Conservation (phyloP, 2,113 vertebrate species). For the Orthonyx spaldingii region DNA sequence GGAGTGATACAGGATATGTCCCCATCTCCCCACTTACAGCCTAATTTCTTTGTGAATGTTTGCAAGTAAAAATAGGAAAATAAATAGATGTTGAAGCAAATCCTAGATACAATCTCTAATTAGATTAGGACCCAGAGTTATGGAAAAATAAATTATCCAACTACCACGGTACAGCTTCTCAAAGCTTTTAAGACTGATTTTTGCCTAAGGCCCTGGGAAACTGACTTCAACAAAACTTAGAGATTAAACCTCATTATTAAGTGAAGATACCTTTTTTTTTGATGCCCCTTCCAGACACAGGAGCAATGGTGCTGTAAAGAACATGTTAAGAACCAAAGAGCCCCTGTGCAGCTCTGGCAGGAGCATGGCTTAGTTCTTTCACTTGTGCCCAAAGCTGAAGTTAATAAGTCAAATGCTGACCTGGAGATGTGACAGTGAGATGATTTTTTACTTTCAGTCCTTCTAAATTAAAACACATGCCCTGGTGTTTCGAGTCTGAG, state of each 20-base stretch:
- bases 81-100: neutral
- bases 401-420: constrained; percentile 3
- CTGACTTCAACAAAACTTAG: constrained; percentile 20
- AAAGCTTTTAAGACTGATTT: constrained; percentile 27
- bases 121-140: constrained; percentile 47
- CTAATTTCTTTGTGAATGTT: neutral
- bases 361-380: neutral
- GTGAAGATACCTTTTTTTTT: neutral
- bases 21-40: neutral
- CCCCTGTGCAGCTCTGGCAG: neutral
- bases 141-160: constrained; percentile 48
- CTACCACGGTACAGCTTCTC: neutral
- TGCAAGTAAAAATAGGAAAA: constrained; percentile 24
- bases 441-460: neutral
- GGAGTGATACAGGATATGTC: neutral
- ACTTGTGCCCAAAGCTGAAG: neutral
- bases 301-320: neutral
- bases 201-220: constrained; percentile 8
- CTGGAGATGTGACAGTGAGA: neutral
- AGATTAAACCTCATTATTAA: constrained; percentile 36
- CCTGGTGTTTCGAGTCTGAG: neutral
- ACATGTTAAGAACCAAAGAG: neutral
- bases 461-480: constrained; percentile 29
- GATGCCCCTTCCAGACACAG: neutral
- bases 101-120: constrained; percentile 29